Evolutionary conservation across 2,113 vertebrate species (phyloP).

Genomic region (Ailuropoda melanoleuca): DNA sequence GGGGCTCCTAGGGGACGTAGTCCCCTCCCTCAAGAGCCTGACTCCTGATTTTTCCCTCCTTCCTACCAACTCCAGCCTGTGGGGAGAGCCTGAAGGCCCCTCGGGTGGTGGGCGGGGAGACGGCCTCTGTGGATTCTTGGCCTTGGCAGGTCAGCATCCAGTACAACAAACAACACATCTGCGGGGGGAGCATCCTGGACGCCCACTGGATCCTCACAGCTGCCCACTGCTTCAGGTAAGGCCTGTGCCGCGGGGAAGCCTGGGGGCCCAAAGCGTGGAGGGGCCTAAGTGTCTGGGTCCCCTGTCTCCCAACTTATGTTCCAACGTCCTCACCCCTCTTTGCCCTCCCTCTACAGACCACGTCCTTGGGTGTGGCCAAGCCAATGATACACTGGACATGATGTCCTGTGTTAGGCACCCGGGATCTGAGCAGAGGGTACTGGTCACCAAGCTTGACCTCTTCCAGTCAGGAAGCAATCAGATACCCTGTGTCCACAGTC

Average conservation of each 20-base stretch:
- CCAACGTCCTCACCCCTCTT: not conserved
- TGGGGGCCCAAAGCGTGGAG: accelerated
- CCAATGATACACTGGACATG: not conserved
- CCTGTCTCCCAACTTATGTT: not conserved
- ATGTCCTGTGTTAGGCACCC: not conserved
- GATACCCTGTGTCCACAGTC: not conserved
- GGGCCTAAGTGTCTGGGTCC: not conserved
- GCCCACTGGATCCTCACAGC: slow-evolving; percentile 69
- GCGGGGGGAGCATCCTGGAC: slow-evolving; percentile 92
- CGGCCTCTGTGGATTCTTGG: slow-evolving; percentile 87
- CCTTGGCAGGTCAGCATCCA: slow-evolving; percentile 96
- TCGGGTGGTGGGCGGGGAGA: slow-evolving; percentile 89
- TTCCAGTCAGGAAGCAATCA: not conserved
- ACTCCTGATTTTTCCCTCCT: not conserved
- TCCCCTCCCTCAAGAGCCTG: not conserved
- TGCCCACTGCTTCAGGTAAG: slow-evolving; percentile 77
- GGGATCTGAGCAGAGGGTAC: not conserved
- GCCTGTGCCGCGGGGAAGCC: accelerated
- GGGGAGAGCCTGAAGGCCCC: slow-evolving; percentile 75
- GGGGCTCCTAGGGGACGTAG: not conserved
- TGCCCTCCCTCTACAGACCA: not conserved
- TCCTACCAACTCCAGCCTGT: slow-evolving; percentile 80
- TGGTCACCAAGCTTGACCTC: not conserved
- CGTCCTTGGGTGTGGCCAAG: too few relatives aligned
- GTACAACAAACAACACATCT: slow-evolving; percentile 87